Evolutionary conservation across 2,888 invertebrate genomes (phyloP).

Genomic region (Ophion obscuratus): DNA sequence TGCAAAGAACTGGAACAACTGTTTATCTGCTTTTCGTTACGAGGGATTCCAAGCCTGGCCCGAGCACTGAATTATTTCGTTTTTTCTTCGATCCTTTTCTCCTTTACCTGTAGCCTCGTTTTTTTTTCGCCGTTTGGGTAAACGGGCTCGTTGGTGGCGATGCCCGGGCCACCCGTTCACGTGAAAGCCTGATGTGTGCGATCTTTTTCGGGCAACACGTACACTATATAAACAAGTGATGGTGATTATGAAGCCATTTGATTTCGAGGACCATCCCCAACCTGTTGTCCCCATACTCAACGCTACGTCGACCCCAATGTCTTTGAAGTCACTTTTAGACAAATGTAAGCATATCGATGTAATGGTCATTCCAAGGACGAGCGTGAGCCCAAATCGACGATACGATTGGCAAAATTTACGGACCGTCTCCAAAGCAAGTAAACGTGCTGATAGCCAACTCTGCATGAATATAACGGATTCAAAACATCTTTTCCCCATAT

Average conservation of each 20-base stretch:
- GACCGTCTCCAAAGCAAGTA: not conserved
- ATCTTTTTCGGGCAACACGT: slow-evolving; percentile 50
- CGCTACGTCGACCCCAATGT: too few species aligned
- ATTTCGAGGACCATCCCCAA: too few species aligned
- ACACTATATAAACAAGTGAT: not conserved
- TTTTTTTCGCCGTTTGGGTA: slow-evolving; percentile 41
- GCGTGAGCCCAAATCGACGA: not conserved
- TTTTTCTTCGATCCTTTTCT: slow-evolving; percentile 12
- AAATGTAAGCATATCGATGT: too few species aligned
- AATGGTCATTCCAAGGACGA: not conserved
- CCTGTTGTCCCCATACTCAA: too few species aligned
- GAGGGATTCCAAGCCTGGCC: slow-evolving; percentile 8
- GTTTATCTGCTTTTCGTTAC: not conserved
- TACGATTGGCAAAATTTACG: not conserved
- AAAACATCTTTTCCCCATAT: not conserved
- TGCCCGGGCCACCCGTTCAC: slow-evolving; percentile 51
- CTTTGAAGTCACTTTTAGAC: too few species aligned
- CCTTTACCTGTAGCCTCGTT: slow-evolving; percentile 7
- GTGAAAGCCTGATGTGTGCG: slow-evolving; percentile 49
- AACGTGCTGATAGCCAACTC: not conserved
- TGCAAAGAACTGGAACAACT: not conserved
- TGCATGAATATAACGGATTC: not conserved
- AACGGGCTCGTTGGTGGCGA: slow-evolving; percentile 48
- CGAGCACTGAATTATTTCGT: slow-evolving; percentile 33
- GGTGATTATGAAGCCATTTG: too few species aligned